Base-by-base conservation (phyloP, 2,888 invertebrate species). In the Cryptophagus acutangulus region DNA sequence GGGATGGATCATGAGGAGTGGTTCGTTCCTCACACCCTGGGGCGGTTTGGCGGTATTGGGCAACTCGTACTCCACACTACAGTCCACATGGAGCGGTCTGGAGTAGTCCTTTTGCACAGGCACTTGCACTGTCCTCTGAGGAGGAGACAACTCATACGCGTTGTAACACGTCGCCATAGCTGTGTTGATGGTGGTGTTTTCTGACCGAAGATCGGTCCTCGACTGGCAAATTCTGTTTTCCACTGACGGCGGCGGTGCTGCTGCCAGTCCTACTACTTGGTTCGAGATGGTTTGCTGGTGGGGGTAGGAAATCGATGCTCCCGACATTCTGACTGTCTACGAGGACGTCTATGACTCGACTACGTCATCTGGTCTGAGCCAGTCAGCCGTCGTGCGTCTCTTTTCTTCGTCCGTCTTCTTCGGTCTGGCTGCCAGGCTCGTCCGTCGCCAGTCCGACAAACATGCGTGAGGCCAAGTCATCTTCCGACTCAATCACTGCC, bases 31-130 rank as follows among this genome's bases (percentile, higher is more conserved):
- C 67, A 82, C 83, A 52, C 87, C 87, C 65, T 84, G 84, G 58
- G 88, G 87, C 58, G 88, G 88, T 73, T 87, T 87, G 57, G 87
- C 87, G 73, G 87, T 85, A 70, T 87, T 88, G 63, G 88, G 88
- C 70, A 89, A 75, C 75, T 89, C 89, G 77, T 89, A 89, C 73
- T 89, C 89, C 62, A 89, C 88, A 75, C 87, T 87, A 75, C 88
- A 88, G 72, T 89, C 89, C 69, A 89, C 89, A 74, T 88, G 87
- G 68, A 89, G 76, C 63, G 88, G 88, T 71, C 86, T 80, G 69
- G 82, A 82, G 74, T 86, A 88, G 71, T 89, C 87, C 75, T 87
- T 87, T 69, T 79, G 78, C 59, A 75, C 73, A 38, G 55, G 55
- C 49, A 59, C 65, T 58, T 54, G 59, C 59, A 64, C 61, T 61